Base-by-base conservation (phyloP, 2,888 invertebrate species). In the Orchesellides sinensis region DNA sequence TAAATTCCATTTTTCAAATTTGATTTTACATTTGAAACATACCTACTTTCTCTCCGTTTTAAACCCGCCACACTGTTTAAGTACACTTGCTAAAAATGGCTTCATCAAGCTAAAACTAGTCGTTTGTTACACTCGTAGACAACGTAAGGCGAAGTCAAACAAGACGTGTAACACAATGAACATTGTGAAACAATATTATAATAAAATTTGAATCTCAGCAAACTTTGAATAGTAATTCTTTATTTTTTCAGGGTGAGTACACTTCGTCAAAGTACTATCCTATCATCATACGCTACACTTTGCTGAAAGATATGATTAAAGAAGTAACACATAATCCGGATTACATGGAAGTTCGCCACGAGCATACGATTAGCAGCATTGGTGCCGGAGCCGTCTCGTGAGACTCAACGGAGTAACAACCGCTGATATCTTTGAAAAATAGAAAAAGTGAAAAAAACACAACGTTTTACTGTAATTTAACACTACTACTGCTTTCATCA, bases 261-360 rank as follows among this genome's bases (percentile, higher is more conserved):
- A 94, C 94, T 89, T 95, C 95, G 90, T 95, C 96, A 75, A 98
- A 98, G 91, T 93, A 96, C 89, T 97, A 97, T 90, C 98, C 98
- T 85, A 96, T 98, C 91, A 94, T 98, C 89, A 96, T 97, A 29
- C 94, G 98, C 68, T 98, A 98, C 92, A 95, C 96, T 83, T 96
- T 98, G 93, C 93, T 98, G 88, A 98, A 98, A 91, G 96, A 97
- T 90, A 97, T 98, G 97, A 97, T 98, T 89, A 98, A 98, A 92
- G 96, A 96, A 89, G 96, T 97, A 89, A 95, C 97, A 94, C 94
- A 96, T 89, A 95, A 97, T 91, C 97, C 97, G n/a, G 96, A 96
- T 91, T 98, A 97, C 92, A 96, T 97, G 95, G 97, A 97, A 91
- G 96, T 97, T 85, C 96, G 96, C 91, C 97, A 97, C 90, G 97